These are phyloP conservation scores for Pseudoips prasinana DNA, from an alignment of 2,888 invertebrate genomes.

Conservation along the genomic window DNA sequence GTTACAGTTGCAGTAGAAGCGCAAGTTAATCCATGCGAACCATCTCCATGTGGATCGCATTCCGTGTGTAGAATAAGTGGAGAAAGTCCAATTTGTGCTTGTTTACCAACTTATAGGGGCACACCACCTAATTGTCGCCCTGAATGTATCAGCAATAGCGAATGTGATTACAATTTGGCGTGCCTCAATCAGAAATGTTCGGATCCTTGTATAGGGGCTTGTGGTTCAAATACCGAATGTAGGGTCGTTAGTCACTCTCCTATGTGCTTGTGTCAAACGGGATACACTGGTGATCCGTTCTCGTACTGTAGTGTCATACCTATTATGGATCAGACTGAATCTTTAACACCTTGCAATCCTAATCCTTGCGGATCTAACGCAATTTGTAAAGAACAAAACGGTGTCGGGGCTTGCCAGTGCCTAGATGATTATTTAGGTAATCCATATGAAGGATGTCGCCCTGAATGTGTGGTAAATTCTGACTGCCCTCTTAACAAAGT, in stretches of 20 bases:
- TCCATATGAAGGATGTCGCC: constrained; percentile 89
- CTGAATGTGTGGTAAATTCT: constrained; percentile 87
- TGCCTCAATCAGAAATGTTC: constrained; percentile 89
- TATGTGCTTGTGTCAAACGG: constrained; percentile 85
- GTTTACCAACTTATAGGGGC: constrained; percentile 85
- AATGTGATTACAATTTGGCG: constrained; percentile 86
- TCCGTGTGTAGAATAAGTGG: constrained; percentile 86
- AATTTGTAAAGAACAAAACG: constrained; percentile 82
- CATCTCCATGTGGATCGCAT: constrained; percentile 90
- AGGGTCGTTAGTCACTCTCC: constrained; percentile 89
- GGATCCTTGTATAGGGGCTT: constrained; percentile 88
- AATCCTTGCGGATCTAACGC: constrained; percentile 85
- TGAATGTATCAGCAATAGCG: constrained; percentile 90
- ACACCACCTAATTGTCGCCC: constrained; percentile 89
- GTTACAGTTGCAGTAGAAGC: constrained; percentile 48
- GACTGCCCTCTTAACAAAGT: constrained; percentile 88
- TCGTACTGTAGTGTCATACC: constrained; percentile 79
- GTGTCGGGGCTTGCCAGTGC: constrained; percentile 86
- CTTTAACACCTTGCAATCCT: constrained; percentile 83
- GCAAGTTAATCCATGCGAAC: constrained; percentile 82
- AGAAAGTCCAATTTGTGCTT: constrained; percentile 88
- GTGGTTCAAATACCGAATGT: constrained; percentile 89
- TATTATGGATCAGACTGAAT: constrained; percentile 57
- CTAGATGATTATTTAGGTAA: constrained; percentile 85
- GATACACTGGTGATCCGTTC: constrained; percentile 90